phyloP scores from a whole-genome alignment of 1,140 invertebrate genomes.

The Cydia splendana region DNA sequence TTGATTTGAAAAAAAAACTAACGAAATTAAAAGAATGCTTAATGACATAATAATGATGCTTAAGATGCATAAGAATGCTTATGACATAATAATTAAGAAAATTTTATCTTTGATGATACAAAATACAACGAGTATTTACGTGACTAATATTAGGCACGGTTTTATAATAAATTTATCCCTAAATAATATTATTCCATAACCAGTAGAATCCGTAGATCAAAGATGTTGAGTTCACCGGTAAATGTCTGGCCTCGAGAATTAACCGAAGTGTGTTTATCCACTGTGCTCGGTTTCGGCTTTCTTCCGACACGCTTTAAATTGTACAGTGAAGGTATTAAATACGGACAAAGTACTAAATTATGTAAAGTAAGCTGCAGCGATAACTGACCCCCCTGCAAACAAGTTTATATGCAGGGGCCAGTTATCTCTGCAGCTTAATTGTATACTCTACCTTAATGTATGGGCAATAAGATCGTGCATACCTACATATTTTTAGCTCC shows the following conservation, averaged over 20 bases:
- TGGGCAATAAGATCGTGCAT: no score
- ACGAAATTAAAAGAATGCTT: no score
- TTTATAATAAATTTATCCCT: neutral
- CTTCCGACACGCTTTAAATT: neutral
- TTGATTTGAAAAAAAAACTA: no score
- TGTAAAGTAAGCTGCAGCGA: no score
- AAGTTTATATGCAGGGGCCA: no score
- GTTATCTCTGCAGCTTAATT: no score
- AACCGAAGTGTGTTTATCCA: neutral
- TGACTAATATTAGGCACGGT: neutral
- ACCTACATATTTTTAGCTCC: no score
- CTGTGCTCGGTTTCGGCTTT: neutral
- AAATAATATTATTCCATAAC: neutral
- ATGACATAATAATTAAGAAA: neutral
- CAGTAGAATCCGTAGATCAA: conserved; percentile 13
- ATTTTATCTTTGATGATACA: neutral
- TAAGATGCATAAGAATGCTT: no score
- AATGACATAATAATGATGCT: neutral
- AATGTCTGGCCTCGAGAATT: neutral
- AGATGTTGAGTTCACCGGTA: conserved; percentile 5
- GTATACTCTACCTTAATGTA: no score
- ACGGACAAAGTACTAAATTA: no score
- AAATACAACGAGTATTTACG: neutral
- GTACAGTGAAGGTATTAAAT: neutral
- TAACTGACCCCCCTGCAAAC: no score